A percentile compares a stretch with the other conserved stretches of the same genome.
Conservation (phyloP, 2,113 vertebrate species). For the Holacanthus passer region DNA sequence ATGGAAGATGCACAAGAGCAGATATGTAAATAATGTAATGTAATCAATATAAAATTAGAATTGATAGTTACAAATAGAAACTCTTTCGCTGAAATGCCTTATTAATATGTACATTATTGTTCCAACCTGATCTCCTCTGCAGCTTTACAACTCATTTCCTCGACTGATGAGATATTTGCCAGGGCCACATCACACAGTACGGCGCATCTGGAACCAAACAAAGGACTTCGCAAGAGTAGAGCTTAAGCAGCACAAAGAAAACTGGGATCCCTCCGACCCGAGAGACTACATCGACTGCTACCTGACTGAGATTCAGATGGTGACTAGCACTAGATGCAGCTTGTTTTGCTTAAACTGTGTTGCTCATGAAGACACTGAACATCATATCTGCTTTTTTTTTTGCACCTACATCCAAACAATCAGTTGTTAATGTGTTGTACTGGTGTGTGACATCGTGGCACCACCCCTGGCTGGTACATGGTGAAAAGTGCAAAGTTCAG, state of each 20-base stretch:
- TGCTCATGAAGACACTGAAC: too few species aligned
- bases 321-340: slow-evolving; percentile 18
- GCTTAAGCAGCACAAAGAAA: slow-evolving; percentile 79
- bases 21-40: not conserved
- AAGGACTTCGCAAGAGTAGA: slow-evolving; percentile 64
- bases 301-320: slow-evolving; percentile 85
- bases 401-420: not conserved
- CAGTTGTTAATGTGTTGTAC: not conserved
- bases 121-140: not conserved
- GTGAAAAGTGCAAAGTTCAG: not conserved
- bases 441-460: too few species aligned
- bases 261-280: slow-evolving; percentile 77
- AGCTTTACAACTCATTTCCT: slow-evolving; percentile 83
- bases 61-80: not conserved
- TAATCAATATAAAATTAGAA: not conserved
- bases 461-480: not conserved
- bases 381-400: not conserved
- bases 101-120: not conserved
- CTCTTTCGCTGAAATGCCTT: not conserved
- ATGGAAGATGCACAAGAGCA: not conserved
- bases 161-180: slow-evolving; percentile 80
- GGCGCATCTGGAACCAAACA: slow-evolving; percentile 37
- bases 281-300: slow-evolving; percentile 88
- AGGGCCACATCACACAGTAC: slow-evolving; percentile 80
- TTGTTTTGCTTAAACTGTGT: not conserved